These are phyloP conservation scores for Eledona agricola DNA, from an alignment of 2,888 invertebrate genomes.

Conservation along the genomic window DNA sequence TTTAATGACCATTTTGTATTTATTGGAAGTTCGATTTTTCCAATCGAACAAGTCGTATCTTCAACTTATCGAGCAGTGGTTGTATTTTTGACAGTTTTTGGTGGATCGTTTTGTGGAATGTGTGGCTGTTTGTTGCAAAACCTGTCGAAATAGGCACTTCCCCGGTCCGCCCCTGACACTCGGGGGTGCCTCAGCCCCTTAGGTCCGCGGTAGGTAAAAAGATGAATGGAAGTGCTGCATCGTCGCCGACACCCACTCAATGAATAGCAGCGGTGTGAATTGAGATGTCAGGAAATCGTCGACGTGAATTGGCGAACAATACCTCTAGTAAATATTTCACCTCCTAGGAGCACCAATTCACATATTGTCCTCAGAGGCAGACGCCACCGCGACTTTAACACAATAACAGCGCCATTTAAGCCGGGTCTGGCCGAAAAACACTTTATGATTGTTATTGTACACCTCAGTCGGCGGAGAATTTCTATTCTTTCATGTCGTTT, in stretches of 20 bases:
- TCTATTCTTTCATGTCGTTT: slow-evolving; percentile 37
- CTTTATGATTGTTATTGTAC: slow-evolving; percentile 48
- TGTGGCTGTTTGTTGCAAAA: no score
- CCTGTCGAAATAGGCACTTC: slow-evolving; percentile 14
- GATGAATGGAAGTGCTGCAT: slow-evolving; percentile 68
- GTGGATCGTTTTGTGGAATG: no score
- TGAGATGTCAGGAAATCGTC: slow-evolving; percentile 59
- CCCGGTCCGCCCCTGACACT: slow-evolving; percentile 10
- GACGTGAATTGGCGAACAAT: slow-evolving; percentile 55
- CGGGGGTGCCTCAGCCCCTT: slow-evolving; percentile 14
- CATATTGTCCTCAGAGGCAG: slow-evolving; percentile 44
- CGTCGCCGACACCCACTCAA: slow-evolving; percentile 60
- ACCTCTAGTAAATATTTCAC: slow-evolving; percentile 58
- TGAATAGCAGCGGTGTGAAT: slow-evolving; percentile 54
- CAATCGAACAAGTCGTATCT: no score
- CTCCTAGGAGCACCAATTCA: slow-evolving; percentile 45
- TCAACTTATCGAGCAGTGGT: no score
- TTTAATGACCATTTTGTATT: no score
- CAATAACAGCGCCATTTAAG: slow-evolving; percentile 38
- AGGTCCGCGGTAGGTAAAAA: slow-evolving; percentile 66
- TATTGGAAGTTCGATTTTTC: no score
- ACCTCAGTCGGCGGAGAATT: slow-evolving; percentile 39
- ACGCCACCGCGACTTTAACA: slow-evolving; percentile 52
- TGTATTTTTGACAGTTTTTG: no score
- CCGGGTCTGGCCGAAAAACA: slow-evolving; percentile 36